Percentiles rank a stretch among this genome's conserved stretches.
phyloP scores from a whole-genome alignment of 2,797 vertebrate species.

The Poeciliopsis infans region DNA sequence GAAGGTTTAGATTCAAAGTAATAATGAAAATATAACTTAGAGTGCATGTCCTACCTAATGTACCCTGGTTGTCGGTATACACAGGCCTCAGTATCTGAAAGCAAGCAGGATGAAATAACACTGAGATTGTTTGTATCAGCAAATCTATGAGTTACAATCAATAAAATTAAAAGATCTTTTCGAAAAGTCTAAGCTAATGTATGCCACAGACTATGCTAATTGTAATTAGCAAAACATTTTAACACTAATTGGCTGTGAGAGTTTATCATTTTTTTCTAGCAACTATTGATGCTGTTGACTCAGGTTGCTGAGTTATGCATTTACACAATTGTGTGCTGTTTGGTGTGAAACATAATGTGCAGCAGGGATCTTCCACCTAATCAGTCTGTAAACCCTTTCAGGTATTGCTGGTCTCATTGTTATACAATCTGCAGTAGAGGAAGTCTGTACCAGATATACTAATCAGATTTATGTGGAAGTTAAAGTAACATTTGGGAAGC shows the following conservation, averaged over 20 bases:
- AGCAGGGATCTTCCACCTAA: background rate
- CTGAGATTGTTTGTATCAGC: conserved; percentile 21
- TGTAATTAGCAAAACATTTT: background rate
- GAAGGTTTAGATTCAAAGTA: background rate
- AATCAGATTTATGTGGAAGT: conserved; percentile 12
- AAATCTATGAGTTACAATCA: background rate
- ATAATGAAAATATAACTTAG: background rate
- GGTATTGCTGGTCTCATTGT: background rate
- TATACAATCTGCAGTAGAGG: conserved; percentile 25
- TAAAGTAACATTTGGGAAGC: background rate
- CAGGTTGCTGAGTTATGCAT: background rate
- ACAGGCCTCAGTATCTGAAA: conserved; percentile 90
- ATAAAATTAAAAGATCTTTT: background rate
- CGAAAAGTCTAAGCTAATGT: background rate
- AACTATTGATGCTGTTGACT: background rate
- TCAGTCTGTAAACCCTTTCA: background rate
- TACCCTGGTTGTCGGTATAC: conserved; percentile 85
- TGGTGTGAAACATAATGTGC: conserved; percentile 15
- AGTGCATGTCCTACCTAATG: conserved; percentile 81
- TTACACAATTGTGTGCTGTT: background rate
- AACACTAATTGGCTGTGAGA: background rate
- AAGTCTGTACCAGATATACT: conserved; percentile 14
- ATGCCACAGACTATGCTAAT: background rate
- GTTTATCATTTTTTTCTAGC: background rate
- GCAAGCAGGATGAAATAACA: conserved; percentile 40